These are phyloP conservation scores for Tanaodytes sp. DNA, from an alignment of 2,888 invertebrate genomes.

Conservation along the genomic window DNA sequence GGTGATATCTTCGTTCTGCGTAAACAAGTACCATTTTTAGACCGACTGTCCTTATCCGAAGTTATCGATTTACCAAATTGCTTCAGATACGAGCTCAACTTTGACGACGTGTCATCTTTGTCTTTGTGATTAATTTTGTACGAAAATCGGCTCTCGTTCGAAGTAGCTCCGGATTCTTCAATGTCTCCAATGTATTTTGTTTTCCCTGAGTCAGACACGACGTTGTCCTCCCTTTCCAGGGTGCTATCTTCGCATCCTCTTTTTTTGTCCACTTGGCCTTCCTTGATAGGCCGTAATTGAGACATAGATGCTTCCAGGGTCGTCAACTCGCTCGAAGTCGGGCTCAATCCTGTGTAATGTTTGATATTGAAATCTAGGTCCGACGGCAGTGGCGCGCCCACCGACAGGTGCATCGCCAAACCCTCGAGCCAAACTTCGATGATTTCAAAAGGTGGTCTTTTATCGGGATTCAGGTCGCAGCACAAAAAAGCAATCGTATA, in stretches of 20 bases:
- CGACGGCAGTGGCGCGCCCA: slow-evolving; percentile 78
- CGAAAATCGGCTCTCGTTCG: slow-evolving; percentile 60
- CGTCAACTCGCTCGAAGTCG: slow-evolving; percentile 77
- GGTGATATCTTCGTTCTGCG: slow-evolving; percentile 71
- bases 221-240: slow-evolving; percentile 64
- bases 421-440: slow-evolving; percentile 91
- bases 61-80: slow-evolving; percentile 67
- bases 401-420: slow-evolving; percentile 81
- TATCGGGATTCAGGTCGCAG: slow-evolving; percentile 92
- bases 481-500: slow-evolving; percentile 91
- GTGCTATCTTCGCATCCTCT: slow-evolving; percentile 69
- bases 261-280: slow-evolving; percentile 73
- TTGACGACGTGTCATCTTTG: slow-evolving; percentile 60
- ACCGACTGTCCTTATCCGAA: slow-evolving; percentile 45
- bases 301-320: slow-evolving; percentile 77
- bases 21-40: slow-evolving; percentile 63
- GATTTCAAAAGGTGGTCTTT: slow-evolving; percentile 91
- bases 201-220: slow-evolving; percentile 54
- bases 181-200: slow-evolving; percentile 65
- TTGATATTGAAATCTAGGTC: slow-evolving; percentile 84
- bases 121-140: slow-evolving; percentile 61
- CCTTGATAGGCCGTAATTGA: slow-evolving; percentile 75
- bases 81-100: slow-evolving; percentile 65
- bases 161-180: slow-evolving; percentile 26
- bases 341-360: slow-evolving; percentile 79